Percentiles rank a stretch among this genome's conserved stretches.
These are phyloP conservation scores for Parascotia fuliginaria DNA, from an alignment of 2,888 invertebrate species.

Conservation along the genomic window DNA sequence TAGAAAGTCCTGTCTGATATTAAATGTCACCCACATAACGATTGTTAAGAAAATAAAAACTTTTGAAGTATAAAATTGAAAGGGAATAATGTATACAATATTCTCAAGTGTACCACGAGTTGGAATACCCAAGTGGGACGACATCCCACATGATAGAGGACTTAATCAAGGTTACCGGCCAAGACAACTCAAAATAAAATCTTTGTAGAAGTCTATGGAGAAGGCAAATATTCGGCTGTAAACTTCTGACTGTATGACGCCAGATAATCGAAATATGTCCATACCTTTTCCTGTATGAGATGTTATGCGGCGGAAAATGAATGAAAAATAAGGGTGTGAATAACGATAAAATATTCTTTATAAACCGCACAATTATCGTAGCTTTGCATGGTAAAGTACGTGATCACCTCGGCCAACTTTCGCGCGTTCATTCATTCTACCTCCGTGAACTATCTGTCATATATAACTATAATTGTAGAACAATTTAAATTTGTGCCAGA, in stretches of 20 bases:
- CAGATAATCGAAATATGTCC: constrained; percentile 14
- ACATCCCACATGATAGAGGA: too few species aligned
- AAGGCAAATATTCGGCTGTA: too few species aligned
- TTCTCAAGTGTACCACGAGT: too few species aligned
- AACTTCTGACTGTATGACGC: background rate
- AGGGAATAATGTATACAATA: too few species aligned
- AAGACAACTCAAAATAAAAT: too few species aligned
- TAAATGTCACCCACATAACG: background rate
- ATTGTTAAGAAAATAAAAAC: too few species aligned
- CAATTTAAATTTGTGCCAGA: constrained; percentile 26
- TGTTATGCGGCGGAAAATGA: constrained; percentile 8
- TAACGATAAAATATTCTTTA: constrained; percentile 45
- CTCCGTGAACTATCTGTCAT: constrained; percentile 26
- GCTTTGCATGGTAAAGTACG: constrained; percentile 53
- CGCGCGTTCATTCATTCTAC: constrained; percentile 60
- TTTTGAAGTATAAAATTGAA: too few species aligned
- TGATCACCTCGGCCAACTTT: constrained; percentile 72
- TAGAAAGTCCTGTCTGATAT: background rate
- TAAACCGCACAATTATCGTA: constrained; percentile 49
- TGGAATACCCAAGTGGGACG: too few species aligned
- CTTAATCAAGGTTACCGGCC: too few species aligned
- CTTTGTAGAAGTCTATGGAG: too few species aligned
- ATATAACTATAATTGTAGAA: constrained; percentile 16
- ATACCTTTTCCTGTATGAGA: constrained; percentile 25
- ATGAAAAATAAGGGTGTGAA: constrained; percentile 34